Percentiles rank a stretch among this genome's conserved stretches.
phyloP scores from a whole-genome alignment of 1,140 invertebrate genomes.

The Ceratina calcarata region DNA sequence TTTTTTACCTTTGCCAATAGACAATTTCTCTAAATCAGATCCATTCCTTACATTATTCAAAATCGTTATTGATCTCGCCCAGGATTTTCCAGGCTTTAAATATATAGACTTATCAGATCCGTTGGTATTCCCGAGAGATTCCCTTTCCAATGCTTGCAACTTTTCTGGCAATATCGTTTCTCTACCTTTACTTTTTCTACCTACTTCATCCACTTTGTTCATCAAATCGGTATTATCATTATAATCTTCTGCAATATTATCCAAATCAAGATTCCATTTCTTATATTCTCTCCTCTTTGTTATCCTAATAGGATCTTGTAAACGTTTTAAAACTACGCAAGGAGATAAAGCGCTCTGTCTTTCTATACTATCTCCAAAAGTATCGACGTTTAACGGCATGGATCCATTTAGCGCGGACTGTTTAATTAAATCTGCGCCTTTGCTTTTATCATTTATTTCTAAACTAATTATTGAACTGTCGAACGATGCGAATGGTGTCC shows the following conservation, averaged over 20 bases:
- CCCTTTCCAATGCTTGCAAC: conserved; percentile 7
- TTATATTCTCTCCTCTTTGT: conserved; percentile 55
- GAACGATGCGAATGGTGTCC: too few species aligned
- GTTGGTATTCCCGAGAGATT: neutral
- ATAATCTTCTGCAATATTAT: conserved; percentile 32
- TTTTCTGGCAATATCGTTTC: neutral
- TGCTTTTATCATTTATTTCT: neutral
- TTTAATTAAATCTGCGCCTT: neutral
- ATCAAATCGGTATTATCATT: neutral
- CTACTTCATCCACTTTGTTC: neutral
- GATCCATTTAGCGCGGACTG: neutral
- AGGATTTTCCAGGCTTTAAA: conserved; percentile 75
- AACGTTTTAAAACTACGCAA: conserved; percentile 43
- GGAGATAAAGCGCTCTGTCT: neutral
- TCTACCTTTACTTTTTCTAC: neutral
- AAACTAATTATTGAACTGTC: neutral
- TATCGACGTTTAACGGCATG: neutral
- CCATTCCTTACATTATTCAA: conserved; percentile 68
- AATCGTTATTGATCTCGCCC: conserved; percentile 77
- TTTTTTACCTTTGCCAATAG: conserved; percentile 70
- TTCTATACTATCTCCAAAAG: neutral
- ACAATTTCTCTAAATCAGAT: conserved; percentile 64
- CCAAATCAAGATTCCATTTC: conserved; percentile 52
- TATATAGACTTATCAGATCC: conserved; percentile 58
- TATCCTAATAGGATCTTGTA: conserved; percentile 62